These are phyloP conservation scores for Petrophora chlorosata DNA, from an alignment of 2,888 invertebrate genomes.

Conservation along the genomic window DNA sequence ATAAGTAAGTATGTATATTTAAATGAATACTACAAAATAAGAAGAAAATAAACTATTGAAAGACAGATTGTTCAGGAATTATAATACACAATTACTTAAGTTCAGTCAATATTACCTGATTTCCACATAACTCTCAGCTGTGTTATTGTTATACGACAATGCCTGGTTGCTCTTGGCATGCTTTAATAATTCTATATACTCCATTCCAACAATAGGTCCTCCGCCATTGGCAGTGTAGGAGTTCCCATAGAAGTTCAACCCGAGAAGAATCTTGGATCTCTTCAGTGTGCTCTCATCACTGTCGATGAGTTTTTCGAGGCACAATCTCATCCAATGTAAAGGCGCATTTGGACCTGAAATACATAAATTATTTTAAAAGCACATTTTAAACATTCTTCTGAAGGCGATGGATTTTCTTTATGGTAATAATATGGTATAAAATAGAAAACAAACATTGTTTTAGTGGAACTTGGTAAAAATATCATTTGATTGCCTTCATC, in stretches of 20 bases:
- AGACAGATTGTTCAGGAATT: too few species aligned
- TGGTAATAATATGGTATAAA: too few species aligned
- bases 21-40: too few species aligned
- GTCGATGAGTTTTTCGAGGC: slow-evolving; percentile 89
- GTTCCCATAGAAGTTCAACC: slow-evolving; percentile 97
- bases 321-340: slow-evolving; percentile 90
- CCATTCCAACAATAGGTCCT: slow-evolving; percentile 90
- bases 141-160: slow-evolving; percentile 89
- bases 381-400: too few species aligned
- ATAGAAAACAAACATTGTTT: too few species aligned
- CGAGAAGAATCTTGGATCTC: slow-evolving; percentile 91
- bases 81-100: too few species aligned
- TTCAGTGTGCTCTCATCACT: slow-evolving; percentile 80
- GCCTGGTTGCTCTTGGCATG: slow-evolving; percentile 87
- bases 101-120: too few species aligned
- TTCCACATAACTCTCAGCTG: slow-evolving; percentile 93
- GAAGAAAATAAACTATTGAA: too few species aligned
- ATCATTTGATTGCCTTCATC: too few species aligned
- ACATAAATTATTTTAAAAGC: neutral
- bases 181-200: slow-evolving; percentile 90
- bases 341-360: slow-evolving; percentile 94
- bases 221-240: slow-evolving; percentile 93
- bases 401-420: too few species aligned
- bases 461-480: too few species aligned
- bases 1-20: too few species aligned